Base-by-base conservation (phyloP, 92 coral and sea anemone species). In the Zoanthus solanderi region DNA sequence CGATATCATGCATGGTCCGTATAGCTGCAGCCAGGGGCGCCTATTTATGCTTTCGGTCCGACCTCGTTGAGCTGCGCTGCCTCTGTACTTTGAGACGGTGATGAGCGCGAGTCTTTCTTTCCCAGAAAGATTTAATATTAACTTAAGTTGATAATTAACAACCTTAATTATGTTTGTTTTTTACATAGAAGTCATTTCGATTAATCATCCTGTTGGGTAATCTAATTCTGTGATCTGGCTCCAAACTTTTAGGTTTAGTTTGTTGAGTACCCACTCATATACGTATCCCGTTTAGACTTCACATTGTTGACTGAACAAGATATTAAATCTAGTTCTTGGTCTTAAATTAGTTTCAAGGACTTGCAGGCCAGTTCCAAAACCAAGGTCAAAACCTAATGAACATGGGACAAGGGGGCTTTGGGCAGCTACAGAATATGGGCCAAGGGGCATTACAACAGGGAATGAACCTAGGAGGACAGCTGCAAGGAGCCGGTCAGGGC, bases 331-430 rank as follows among this genome's bases (percentile, higher is more conserved):
- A 6, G 48, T 66, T 11, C 11, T 45, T 72, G 48, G 6, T 71
- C n/a, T 1, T 8, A 8, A 2, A 8, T 16, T 79, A 73, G 76
- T 5, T 47, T 2, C 95, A 90, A 79, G 95, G 95, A 17, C 77
- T 94, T 12, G 93, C 93, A 23, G 95, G 95, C 10, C 98, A 92
- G 58, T 78, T 92, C 16, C 98, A 94, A 75, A 87, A 92, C 63
- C 91, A 90, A 88, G 97, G 95, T 57, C 93, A 91, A 50, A 92
- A 92, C 42, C 86, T 93, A 14, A 71, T 87, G 77, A 90, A 90
- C 72, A 94, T 92, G 84, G 98, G 95, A 61, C 90, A 90, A 84
- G 94, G 95, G 23, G 85, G 28, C 60, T 44, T 44, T 12, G 85
- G 85, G 18, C 56, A 61, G 73, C 37, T 80, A 8, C 85, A 65